Evolutionary conservation across 2,797 vertebrate genomes (phyloP), one percentile per base, ranked within the genome.

Genomic region (Garrulus glandarius): DNA sequence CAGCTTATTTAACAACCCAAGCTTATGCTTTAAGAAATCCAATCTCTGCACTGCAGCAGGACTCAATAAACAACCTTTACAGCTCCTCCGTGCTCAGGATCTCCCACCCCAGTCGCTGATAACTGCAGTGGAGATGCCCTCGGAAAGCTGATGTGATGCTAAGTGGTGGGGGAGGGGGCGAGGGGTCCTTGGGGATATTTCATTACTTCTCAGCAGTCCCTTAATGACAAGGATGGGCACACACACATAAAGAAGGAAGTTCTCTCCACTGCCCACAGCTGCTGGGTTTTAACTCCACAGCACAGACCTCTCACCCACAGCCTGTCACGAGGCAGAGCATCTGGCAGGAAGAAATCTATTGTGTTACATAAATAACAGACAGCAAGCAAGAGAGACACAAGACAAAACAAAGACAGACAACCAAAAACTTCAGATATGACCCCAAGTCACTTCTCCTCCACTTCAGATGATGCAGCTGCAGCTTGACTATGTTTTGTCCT

Each of bases 391-490:
- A 70, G 50, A 86, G 52, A 76, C 24, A 36, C 24, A 92, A 95
- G 96, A 95, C 94, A 93, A 95, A 96, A 96, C 88, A 96, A 85
- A 94, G 87, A 91, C 64, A 96, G 89, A 80, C 76, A 96, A 92
- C 64, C 15, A 80, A 75, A 92, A 94, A 84, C 91, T 92, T 89
- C 57, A 86, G 83, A 68, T 94, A 90, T 93, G 87, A 95, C 82
- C 84, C 76, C 72, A 81, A 91, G 95, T 91, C 60, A 86, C 84
- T 84, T 90, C 46, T 88, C 41, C 80, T 95, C 65, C 49, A 69
- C 72, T 92, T 91, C 69, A 92, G 61, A 91, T 7, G 24, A 81
- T 4, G 20, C 82, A 94, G 83, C 82, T 89, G 63, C 92, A 96
- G 83, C 63, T 71, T 63, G 71, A 43, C 65, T 55, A 26, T 26